A percentile compares a stretch with the other conserved stretches of the same genome.
phyloP scores from a whole-genome alignment of 2,888 invertebrate species.

The Plebejus melissa region DNA sequence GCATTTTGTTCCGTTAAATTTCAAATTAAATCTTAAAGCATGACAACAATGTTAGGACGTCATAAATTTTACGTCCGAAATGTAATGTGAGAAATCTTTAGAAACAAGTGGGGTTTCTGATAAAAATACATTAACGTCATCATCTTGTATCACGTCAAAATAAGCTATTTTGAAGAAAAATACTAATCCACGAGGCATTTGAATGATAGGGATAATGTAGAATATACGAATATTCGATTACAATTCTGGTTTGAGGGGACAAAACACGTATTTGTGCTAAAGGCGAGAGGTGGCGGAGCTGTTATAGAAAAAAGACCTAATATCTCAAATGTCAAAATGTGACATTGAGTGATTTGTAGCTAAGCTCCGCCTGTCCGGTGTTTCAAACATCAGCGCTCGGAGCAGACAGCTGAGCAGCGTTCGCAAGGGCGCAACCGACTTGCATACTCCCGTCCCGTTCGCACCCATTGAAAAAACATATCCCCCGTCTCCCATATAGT shows the following conservation, averaged over 20 bases:
- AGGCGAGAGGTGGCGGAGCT: conserved; percentile 60
- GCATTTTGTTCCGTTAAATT: conserved; percentile 35
- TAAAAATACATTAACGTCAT: conserved; percentile 28
- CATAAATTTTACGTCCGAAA: conserved; percentile 60
- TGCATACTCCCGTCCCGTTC: conserved; percentile 64
- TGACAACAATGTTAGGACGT: conserved; percentile 50
- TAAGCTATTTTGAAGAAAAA: background rate
- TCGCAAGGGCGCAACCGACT: conserved; percentile 64
- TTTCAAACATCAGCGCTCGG: conserved; percentile 79
- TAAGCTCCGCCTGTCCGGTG: conserved; percentile 80
- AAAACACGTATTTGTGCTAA: conserved; percentile 19
- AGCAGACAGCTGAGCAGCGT: conserved; percentile 77
- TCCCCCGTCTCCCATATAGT: conserved; percentile 57
- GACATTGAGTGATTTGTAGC: conserved; percentile 81
- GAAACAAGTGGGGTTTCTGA: conserved; percentile 52
- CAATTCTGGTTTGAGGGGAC: conserved; percentile 21
- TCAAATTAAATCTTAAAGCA: conserved; percentile 54
- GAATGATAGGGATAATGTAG: background rate
- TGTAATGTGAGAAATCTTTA: background rate
- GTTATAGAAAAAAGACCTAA: conserved; percentile 79
- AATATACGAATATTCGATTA: conserved; percentile 12
- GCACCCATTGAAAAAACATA: conserved; percentile 47
- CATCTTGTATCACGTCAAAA: conserved; percentile 9
- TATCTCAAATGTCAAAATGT: conserved; percentile 81
- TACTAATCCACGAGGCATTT: background rate